Evolutionary conservation across 2,888 invertebrate species (phyloP).

Genomic region (Drosophila macrospina): DNA sequence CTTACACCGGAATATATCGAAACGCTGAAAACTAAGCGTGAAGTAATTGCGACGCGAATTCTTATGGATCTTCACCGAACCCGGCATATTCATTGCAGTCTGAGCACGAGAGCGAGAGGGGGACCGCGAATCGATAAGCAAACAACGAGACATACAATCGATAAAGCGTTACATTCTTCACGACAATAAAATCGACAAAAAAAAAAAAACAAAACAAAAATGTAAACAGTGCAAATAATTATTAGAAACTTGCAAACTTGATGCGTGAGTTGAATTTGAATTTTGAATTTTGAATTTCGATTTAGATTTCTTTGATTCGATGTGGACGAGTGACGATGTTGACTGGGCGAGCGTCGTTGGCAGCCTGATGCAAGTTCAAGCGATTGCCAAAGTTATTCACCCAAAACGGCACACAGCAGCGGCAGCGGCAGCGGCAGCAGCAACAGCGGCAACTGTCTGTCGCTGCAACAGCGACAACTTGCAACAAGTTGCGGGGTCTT

Average conservation of each 20-base stretch:
- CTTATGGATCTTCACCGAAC: slow-evolving; percentile 74
- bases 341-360: slow-evolving; percentile 63
- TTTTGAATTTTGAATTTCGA: too few relatives aligned
- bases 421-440: slow-evolving; percentile 2
- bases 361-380: slow-evolving; percentile 72
- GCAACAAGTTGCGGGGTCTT: slow-evolving; percentile 27
- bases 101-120: neutral
- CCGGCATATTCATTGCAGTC: slow-evolving; percentile 69
- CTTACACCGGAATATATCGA: slow-evolving; percentile 83
- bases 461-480: slow-evolving; percentile 22
- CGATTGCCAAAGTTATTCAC: slow-evolving; percentile 73
- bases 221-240: neutral
- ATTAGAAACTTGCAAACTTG: neutral
- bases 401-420: slow-evolving; percentile 60
- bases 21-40: slow-evolving; percentile 80
- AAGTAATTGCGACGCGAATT: slow-evolving; percentile 82
- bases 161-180: slow-evolving; percentile 40
- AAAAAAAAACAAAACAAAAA: neutral
- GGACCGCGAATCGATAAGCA: slow-evolving; percentile 11
- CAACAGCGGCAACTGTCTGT: slow-evolving; percentile 6
- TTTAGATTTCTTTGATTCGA: neutral
- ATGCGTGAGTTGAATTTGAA: neutral
- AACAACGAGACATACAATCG: neutral
- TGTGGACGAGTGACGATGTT: slow-evolving; percentile 61
- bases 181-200: neutral